These are phyloP conservation scores for Idaea straminata DNA, from an alignment of 2,888 invertebrate genomes.

Conservation along the genomic window DNA sequence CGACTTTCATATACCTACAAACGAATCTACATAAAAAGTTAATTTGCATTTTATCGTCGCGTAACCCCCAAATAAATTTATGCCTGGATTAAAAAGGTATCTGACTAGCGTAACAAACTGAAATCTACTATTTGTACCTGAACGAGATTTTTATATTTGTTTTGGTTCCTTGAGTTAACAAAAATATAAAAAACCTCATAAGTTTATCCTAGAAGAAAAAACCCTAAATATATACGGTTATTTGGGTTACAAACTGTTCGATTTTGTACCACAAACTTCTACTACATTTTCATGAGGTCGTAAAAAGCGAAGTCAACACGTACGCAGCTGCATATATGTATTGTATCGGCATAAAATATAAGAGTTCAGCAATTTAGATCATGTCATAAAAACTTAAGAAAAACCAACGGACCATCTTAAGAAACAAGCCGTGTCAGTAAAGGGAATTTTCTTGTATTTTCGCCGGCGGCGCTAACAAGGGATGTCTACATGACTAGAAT, in stretches of 20 bases:
- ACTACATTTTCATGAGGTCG: slow-evolving; percentile 41
- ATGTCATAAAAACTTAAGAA: slow-evolving; percentile 56
- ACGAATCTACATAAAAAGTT: slow-evolving; percentile 11
- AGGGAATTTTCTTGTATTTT: slow-evolving; percentile 64
- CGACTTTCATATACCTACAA: neutral
- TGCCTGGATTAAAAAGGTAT: slow-evolving; percentile 43
- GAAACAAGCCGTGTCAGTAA: slow-evolving; percentile 61
- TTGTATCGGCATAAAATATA: slow-evolving; percentile 57
- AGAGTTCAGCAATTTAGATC: slow-evolving; percentile 52
- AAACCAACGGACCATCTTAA: slow-evolving; percentile 50
- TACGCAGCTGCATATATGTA: slow-evolving; percentile 48
- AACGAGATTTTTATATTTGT: neutral
- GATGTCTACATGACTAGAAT: slow-evolving; percentile 74
- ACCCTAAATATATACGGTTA: slow-evolving; percentile 24
- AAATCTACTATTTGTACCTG: slow-evolving; percentile 7
- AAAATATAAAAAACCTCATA: neutral
- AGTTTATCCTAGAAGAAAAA: slow-evolving; percentile 5
- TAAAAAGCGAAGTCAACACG: slow-evolving; percentile 38
- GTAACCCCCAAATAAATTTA: slow-evolving; percentile 30
- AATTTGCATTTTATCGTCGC: slow-evolving; percentile 31
- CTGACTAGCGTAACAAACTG: slow-evolving; percentile 33
- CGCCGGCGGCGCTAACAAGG: slow-evolving; percentile 70
- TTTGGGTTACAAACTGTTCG: slow-evolving; percentile 26
- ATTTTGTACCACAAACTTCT: slow-evolving; percentile 27
- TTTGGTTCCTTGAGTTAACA: neutral